Evolutionary conservation across 2,797 vertebrate genomes (phyloP).

Genomic region (Cyclopterus lumpus): DNA sequence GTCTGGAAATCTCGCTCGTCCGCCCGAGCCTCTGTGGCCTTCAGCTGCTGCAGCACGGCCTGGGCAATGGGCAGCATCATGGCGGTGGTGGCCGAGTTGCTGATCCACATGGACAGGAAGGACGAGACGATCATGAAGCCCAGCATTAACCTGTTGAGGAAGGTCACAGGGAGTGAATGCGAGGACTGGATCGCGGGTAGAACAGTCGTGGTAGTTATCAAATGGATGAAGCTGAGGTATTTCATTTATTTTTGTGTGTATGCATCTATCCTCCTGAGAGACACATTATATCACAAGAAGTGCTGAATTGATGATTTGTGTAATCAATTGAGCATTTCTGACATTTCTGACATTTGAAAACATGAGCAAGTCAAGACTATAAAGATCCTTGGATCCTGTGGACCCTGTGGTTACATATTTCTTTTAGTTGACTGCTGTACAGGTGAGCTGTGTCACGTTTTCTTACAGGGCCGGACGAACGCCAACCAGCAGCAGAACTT

Average conservation of each 20-base stretch:
- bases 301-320: neutral
- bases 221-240: neutral
- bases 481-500: slow-evolving; percentile 88
- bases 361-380: neutral
- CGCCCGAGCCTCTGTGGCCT: slow-evolving; percentile 72
- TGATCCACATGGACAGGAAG: slow-evolving; percentile 99
- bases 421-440: neutral
- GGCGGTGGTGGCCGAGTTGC: slow-evolving; percentile 94
- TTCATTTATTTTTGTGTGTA: neutral
- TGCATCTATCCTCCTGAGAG: neutral
- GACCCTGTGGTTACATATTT: neutral
- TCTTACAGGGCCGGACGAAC: slow-evolving; percentile 94
- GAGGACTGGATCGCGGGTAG: neutral
- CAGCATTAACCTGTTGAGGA: slow-evolving; percentile 86
- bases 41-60: slow-evolving; percentile 89
- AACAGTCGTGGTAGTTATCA: neutral
- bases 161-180: neutral
- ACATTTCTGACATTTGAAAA: neutral
- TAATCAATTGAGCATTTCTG: neutral
- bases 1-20: slow-evolving; percentile 58
- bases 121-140: slow-evolving; percentile 94
- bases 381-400: neutral
- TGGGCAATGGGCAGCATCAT: slow-evolving; percentile 96
- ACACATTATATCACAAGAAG: neutral
- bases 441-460: neutral